Evolutionary conservation across 2,797 vertebrate genomes (phyloP), one percentile per base, ranked within the genome.

Genomic region (Poeciliopsis gracilis): DNA sequence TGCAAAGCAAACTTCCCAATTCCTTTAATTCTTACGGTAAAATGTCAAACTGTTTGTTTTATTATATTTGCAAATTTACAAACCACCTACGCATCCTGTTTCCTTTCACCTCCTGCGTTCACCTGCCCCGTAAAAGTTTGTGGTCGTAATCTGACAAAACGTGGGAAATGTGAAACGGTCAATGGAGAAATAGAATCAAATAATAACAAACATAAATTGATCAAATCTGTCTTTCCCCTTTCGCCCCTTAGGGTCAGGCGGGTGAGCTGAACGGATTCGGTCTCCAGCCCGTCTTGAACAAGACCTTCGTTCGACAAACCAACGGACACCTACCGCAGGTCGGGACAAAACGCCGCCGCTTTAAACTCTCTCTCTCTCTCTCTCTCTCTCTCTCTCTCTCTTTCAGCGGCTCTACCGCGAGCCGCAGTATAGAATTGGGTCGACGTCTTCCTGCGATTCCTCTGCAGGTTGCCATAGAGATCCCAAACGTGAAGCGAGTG

Each of bases 281-380:
- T 57, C 41, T 90, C 8, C 94, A 63, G 33, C 49, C 85, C 23
- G 74, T 82, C 46, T 72, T 84, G 2, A 87, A 82, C 78, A 87
- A 87, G 67, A 85, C 80, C 4, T 79, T 81, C 70, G 82, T 80
- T 61, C 88, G 76, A 55, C 90, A 93, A 80, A 90, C 77, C 51
- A 96, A 96, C 2, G 95, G 95, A 84, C 92, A 95, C 87, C 87
- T 96, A 81, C 92, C 94, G 0, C 91, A 95, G 93, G 95, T 96
- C 16, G 81, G 87, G 63, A 23, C 75, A 61, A 49, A 16, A 33
- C 30, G 53, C 51, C 33, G 5, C 1, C 13, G 2, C 25, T 28
- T 46, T 45, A 70, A 15, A 16, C 23, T 33, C 33, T 33, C 30
- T 33, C 33, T 33, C 33, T 33, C 33, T 33, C 33, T 33, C 33